A percentile compares a stretch with the other conserved stretches of the same genome.
These are phyloP conservation scores for Drosophila prolongata DNA, from an alignment of 2,888 invertebrate species.

Conservation along the genomic window DNA sequence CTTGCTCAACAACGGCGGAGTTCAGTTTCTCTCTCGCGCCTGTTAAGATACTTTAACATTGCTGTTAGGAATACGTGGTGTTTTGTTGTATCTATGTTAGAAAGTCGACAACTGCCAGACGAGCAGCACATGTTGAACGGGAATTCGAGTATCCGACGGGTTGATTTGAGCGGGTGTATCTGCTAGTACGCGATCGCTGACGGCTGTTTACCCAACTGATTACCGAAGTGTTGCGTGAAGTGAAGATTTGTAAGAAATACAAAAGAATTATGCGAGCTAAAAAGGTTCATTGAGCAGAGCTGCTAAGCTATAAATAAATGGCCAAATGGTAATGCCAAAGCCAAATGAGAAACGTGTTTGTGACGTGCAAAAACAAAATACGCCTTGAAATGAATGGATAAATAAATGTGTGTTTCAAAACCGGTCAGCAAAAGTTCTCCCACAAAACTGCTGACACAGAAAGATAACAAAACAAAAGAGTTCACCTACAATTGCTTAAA, in stretches of 20 bases:
- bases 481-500: conserved; percentile 53
- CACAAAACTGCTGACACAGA: conserved; percentile 58
- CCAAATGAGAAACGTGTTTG: conserved; percentile 48
- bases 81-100: no score
- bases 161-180: conserved; percentile 29
- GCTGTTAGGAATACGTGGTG: no score
- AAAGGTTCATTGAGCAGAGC: conserved; percentile 76
- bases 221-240: conserved; percentile 64
- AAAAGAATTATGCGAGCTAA: conserved; percentile 27
- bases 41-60: no score
- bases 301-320: conserved; percentile 65
- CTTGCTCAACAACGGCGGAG: conserved; percentile 55
- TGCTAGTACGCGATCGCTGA: conserved; percentile 52
- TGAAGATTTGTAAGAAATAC: conserved; percentile 50
- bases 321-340: conserved; percentile 40
- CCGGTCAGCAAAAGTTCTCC: conserved; percentile 41
- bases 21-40: conserved; percentile 39
- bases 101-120: conserved; percentile 24
- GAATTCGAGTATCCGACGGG: conserved; percentile 27
- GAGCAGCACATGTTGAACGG: conserved; percentile 23
- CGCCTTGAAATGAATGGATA: conserved; percentile 34
- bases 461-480: conserved; percentile 64
- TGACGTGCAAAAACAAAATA: conserved; percentile 46
- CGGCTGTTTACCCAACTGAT: conserved; percentile 71
- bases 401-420: conserved; percentile 23